Base-by-base conservation (phyloP, 2,888 invertebrate genomes). In the Euplagia quadripunctaria region DNA sequence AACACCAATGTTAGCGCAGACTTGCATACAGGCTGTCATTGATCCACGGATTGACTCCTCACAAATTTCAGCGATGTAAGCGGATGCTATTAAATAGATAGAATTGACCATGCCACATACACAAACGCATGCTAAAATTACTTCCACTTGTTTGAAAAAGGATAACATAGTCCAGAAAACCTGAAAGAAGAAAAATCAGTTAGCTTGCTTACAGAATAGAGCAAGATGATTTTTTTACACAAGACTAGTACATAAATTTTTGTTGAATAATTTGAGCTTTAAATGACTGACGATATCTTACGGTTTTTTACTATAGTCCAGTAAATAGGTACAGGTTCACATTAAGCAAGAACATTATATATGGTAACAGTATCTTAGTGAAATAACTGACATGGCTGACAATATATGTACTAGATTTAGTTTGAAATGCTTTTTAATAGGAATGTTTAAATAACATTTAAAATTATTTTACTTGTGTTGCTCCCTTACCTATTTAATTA, bases 41-140 rank as follows among this genome's bases (percentile, higher is more conserved):
- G 79, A 76, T 12, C 87, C 87, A 77, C 88, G 71, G 0, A 86
- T 82, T 8, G 80, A 79, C 31, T 84, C 81, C 51, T 84, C 84
- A 55, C 78, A 86, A 52, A 84, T 84, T 68, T 86, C 86, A 17
- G 79, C 79, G 61, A 85, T 80, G 73, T 80, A 86, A 2, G 86
- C 80, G 0, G 81, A 68, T 0, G 74, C 76, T 14, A 86, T 69
- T 4, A 86, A 46, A 73, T 82, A 70, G 0, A 72, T 68, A 11
- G 75, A 70, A 12, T 79, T 79, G 20, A 72, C 61, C 8, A 82
- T 64, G 0, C 84, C 84, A 4, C 85, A 85, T 11, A 84, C 17
- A n/a, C 83, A 82, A 9, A 85, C 11, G 9, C 78, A 78, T 0
- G 71, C 49, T 1, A 84, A 68, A 2, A 83, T 74, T 0, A 72